These are phyloP conservation scores for Euclidia mi DNA, from an alignment of 2,888 invertebrate species.

Conservation along the genomic window DNA sequence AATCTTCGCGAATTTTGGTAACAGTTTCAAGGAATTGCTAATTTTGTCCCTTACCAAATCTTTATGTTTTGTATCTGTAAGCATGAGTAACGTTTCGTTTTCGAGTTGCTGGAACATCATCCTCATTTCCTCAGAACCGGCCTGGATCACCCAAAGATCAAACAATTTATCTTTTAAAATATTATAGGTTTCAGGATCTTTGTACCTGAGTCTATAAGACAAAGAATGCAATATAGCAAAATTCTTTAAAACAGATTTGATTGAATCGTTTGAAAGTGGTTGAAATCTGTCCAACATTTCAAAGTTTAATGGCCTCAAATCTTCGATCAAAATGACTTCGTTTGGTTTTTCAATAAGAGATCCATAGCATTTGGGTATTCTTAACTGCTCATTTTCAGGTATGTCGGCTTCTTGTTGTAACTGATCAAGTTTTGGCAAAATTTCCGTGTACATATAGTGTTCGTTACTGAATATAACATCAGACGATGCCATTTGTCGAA, in stretches of 20 bases:
- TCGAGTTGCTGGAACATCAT: conserved; percentile 34
- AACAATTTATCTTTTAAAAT: conserved; percentile 35
- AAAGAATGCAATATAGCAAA: conserved; percentile 69
- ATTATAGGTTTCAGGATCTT: conserved; percentile 59
- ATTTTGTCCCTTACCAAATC: conserved; percentile 42
- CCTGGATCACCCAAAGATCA: conserved; percentile 34
- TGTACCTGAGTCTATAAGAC: conserved; percentile 66
- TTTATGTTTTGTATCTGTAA: conserved; percentile 50
- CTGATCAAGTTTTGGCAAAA: conserved; percentile 61
- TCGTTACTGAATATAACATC: conserved; percentile 63
- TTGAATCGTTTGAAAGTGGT: conserved; percentile 55
- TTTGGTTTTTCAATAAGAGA: conserved; percentile 52
- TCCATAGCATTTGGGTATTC: conserved; percentile 65
- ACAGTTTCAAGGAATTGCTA: conserved; percentile 6
- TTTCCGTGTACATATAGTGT: conserved; percentile 59
- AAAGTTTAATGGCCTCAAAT: conserved; percentile 59
- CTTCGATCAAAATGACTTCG: conserved; percentile 70
- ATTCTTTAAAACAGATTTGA: conserved; percentile 63
- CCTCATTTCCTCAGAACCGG: conserved; percentile 1
- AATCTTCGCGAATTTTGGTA: conserved; percentile 24
- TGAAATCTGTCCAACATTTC: conserved; percentile 63
- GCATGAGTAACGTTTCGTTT: conserved; percentile 26
- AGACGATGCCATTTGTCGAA: conserved; percentile 46
- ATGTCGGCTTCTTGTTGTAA: conserved; percentile 61
- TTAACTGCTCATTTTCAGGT: conserved; percentile 57